These are phyloP conservation scores for Harpalus rubripes DNA, from an alignment of 2,888 invertebrate genomes.

Conservation along the genomic window DNA sequence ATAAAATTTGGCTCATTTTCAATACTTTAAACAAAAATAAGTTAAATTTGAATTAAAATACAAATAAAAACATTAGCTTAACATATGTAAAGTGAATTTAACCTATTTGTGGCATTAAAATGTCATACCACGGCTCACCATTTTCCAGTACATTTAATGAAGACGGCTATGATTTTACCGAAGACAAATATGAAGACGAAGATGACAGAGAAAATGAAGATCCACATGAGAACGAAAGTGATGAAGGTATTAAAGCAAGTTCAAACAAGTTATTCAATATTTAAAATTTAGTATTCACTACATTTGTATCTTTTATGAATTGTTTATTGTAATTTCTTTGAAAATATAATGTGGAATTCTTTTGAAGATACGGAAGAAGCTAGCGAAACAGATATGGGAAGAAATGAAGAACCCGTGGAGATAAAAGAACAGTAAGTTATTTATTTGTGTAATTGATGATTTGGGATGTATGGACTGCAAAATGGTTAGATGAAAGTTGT, in stretches of 20 bases:
- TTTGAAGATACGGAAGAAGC: conserved; percentile 95
- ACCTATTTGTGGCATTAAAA: conserved; percentile 70
- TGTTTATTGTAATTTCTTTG: not conserved
- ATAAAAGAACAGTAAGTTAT: conserved; percentile 91
- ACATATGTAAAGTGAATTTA: not conserved
- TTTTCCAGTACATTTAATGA: conserved; percentile 81
- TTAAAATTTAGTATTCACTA: conserved; percentile 25
- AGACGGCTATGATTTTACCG: conserved; percentile 87
- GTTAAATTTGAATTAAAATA: not conserved
- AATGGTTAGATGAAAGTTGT: too few species aligned
- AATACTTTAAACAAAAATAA: too few species aligned
- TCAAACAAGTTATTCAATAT: conserved; percentile 69
- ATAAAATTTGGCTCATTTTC: too few species aligned
- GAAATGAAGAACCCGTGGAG: conserved; percentile 89
- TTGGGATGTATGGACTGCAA: too few species aligned
- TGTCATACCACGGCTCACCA: conserved; percentile 85
- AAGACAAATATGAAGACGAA: conserved; percentile 86
- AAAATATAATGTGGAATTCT: too few species aligned
- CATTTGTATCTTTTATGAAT: not conserved
- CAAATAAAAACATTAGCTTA: not conserved
- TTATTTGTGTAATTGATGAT: conserved; percentile 75
- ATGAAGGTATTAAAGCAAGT: conserved; percentile 79
- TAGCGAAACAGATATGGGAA: conserved; percentile 95
- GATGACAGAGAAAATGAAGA: conserved; percentile 85
- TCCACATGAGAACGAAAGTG: conserved; percentile 79